A percentile compares a stretch with the other conserved stretches of the same genome.
phyloP scores from a whole-genome alignment of 1,140 invertebrate species.

The Venturia canescens region DNA sequence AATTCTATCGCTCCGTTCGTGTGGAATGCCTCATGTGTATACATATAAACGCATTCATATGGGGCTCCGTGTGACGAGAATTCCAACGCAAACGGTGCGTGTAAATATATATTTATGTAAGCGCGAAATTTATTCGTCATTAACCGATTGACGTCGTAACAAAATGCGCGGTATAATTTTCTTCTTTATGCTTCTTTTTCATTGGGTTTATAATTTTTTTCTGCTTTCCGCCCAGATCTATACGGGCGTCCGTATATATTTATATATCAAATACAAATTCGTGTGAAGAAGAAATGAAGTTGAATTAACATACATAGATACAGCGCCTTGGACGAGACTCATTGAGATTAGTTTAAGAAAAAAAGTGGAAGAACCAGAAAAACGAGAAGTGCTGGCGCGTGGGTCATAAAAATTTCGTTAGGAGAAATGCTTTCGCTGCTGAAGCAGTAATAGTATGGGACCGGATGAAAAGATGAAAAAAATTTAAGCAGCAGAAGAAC shows the following conservation, averaged over 20 bases:
- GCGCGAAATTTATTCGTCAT: neutral
- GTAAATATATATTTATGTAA: conserved; percentile 13
- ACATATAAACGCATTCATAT: neutral
- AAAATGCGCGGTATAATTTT: neutral
- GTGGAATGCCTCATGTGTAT: conserved; percentile 1
- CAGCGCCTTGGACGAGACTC: neutral
- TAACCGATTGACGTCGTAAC: neutral
- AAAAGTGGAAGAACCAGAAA: conserved; percentile 44
- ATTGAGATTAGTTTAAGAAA: conserved; percentile 30
- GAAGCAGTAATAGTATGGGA: neutral
- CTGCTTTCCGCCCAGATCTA: neutral
- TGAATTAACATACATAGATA: conserved; percentile 8
- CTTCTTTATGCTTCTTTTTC: neutral
- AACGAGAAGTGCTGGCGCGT: conserved; percentile 26
- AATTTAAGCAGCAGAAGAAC: neutral
- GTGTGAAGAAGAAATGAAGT: conserved; percentile 18
- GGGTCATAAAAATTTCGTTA: conserved; percentile 41
- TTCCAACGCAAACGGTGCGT: conserved; percentile 10
- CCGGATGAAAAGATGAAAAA: neutral
- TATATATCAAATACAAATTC: neutral
- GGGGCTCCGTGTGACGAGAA: neutral
- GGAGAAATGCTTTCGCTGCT: conserved; percentile 44
- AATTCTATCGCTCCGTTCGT: neutral
- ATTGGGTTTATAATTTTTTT: neutral
- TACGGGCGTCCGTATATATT: neutral